These are phyloP conservation scores for Sebastes cheni DNA, from an alignment of 2,797 vertebrate species.

Conservation along the genomic window DNA sequence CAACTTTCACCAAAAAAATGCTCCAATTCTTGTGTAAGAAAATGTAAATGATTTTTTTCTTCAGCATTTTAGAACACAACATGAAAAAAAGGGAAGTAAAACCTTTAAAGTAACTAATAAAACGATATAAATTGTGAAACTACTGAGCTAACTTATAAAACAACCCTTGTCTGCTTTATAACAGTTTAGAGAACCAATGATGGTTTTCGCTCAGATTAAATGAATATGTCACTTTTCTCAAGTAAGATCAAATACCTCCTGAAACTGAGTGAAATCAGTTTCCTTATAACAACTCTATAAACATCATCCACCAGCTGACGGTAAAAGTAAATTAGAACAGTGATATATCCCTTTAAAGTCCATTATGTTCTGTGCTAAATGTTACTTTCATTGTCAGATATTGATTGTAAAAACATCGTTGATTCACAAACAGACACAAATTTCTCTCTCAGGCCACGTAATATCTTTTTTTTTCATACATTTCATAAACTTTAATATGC, in stretches of 20 bases:
- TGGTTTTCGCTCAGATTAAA: slow-evolving; percentile 19
- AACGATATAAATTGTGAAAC: neutral
- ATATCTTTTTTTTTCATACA: slow-evolving; percentile 20
- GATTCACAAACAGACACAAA: slow-evolving; percentile 35
- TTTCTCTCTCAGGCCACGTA: slow-evolving; percentile 1
- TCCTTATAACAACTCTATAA: neutral
- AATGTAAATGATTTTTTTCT: too few species aligned
- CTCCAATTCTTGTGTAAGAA: too few species aligned
- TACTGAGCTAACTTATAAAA: neutral
- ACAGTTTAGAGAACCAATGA: slow-evolving; percentile 8
- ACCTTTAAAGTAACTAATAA: neutral
- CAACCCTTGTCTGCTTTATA: neutral
- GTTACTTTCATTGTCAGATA: slow-evolving; percentile 33
- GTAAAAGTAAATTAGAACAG: neutral
- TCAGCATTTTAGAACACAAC: neutral
- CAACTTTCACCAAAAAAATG: neutral
- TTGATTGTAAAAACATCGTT: slow-evolving; percentile 19
- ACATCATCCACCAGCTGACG: neutral
- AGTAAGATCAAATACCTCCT: neutral
- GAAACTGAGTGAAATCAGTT: neutral
- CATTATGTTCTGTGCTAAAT: slow-evolving; percentile 36
- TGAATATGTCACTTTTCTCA: slow-evolving; percentile 21
- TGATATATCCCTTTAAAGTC: slow-evolving; percentile 12
- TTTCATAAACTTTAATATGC: slow-evolving; percentile 15
- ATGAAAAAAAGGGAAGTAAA: neutral